A percentile compares a stretch with the other conserved stretches of the same genome.
Evolutionary conservation across 2,113 vertebrate genomes (phyloP).

Genomic region (Henicopernis longicauda): DNA sequence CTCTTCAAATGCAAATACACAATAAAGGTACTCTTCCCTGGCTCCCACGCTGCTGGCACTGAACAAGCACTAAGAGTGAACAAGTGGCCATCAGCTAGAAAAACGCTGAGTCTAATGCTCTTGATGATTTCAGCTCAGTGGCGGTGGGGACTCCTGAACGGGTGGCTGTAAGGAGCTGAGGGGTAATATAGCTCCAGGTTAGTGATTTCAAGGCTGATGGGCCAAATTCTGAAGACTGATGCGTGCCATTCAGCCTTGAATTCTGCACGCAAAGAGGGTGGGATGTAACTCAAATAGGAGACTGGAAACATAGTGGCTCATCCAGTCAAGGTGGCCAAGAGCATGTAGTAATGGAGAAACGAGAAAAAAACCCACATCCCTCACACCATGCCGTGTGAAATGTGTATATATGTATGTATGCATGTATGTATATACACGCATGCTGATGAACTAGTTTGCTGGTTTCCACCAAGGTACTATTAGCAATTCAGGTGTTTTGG

Average conservation of each 20-base stretch:
- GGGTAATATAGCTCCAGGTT: background rate
- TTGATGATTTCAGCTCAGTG: background rate
- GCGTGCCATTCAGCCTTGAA: background rate
- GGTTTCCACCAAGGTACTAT: background rate
- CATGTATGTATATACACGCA: rapidly evolving
- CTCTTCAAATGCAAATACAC: background rate
- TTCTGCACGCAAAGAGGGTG: background rate
- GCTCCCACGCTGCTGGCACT: background rate
- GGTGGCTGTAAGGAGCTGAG: background rate
- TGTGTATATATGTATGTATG: too few relatives aligned
- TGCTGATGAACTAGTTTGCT: background rate
- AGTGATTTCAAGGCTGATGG: background rate
- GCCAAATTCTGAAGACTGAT: background rate
- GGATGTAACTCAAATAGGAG: background rate
- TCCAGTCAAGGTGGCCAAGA: background rate
- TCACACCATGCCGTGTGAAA: background rate
- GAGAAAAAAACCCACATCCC: background rate
- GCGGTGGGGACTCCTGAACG: background rate
- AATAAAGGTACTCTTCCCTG: background rate
- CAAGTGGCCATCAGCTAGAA: rapidly evolving
- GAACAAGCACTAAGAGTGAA: background rate
- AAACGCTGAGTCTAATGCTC: background rate
- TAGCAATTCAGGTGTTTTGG: background rate
- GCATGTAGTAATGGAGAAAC: rapidly evolving
- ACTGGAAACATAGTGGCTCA: background rate